Evolutionary conservation across 2,888 invertebrate genomes (phyloP), one percentile per base, ranked within the genome.

Genomic region (Coleophora deauratella): DNA sequence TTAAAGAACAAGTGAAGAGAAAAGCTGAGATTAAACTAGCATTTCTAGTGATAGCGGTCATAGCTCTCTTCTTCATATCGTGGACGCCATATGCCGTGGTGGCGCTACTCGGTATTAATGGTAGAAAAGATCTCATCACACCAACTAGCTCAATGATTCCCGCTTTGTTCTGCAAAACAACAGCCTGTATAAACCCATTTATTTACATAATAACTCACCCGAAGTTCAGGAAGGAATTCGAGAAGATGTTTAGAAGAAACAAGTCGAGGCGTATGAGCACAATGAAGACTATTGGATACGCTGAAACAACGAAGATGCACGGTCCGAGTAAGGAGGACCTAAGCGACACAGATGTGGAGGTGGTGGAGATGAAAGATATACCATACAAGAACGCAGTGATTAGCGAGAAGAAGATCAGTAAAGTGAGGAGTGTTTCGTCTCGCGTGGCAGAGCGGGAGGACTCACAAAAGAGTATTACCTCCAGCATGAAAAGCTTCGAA

Each of bases 41-140:
- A 0, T 78, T 88, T 41, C 86, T 92, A 39, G 91, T 93, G 9
- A 88, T 92, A 43, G 85, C 87, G 14, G 90, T 93, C 0, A 91
- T 94, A 46, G 87, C 87, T 0, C 62, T 94, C 47, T 95, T 94
- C 89, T 91, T 94, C 59, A 58, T 91, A 9, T 91, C 94, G 0
- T 95, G 95, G 95, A 92, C 93, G 0, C 95, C 95, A 0, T 95
- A 95, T 62, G 91, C 94, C 0, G 71, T 91, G 0, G 90, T 95
- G 0, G 89, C 94, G 10, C 82, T 95, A 27, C 64, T 94, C 14
- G 94, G 94, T 0, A 89, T 93, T 51, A 89, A 89, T 46, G 91
- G 91, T 2, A 76, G 88, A 54, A 88, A 89, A 47, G 71, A 89
- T 21, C 67, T 89, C 10, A 85, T 95, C 32, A 90, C 91, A 0